Evolutionary conservation across 1,140 invertebrate genomes (phyloP), one percentile per base, ranked within the genome.

Genomic region (Ostrea denselamellosa): DNA sequence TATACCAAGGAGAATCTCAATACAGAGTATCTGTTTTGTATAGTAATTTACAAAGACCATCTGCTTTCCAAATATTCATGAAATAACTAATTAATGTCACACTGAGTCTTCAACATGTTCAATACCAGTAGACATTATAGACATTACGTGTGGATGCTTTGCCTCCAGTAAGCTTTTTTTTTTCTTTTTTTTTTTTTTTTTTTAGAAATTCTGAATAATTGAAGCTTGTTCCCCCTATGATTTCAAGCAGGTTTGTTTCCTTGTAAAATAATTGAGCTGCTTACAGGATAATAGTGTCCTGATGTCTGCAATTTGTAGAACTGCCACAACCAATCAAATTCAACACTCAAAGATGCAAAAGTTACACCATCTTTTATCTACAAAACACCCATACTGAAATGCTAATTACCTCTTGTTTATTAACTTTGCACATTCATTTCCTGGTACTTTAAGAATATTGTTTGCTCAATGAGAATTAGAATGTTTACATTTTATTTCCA

Each of bases 181-280:
- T 71, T 71, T 25, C 25, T 25, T 8, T 3, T 8, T 1, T 68
- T 9, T 8, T 68, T 71, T 71, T 71, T 71, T 68, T 77, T 34
- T 77, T 28, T 14, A 77, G 8, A 25, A 25, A 77, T 77, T 25
- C 25, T 34, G 22, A 19, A 62, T 62, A 19, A 62, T 62, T 34
- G 22, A 28, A 28, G n/a, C n/a, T 77, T 77, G 12, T 28, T 28
- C 68, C 68, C 28, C 28, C 10, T 14, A 12, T 28, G 28, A 77
- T 77, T 77, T 77, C 68, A 77, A 34, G 28, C 68, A 77, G 68
- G 25, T 77, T 77, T 77, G 68, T 77, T 77, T 77, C 28, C 10
- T 8, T 77, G 68, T 77, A 77, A 77, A 77, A 77, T 77, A 77
- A 77, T 77, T 77, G 68, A 77, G 68, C 68, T 77, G 68, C 68